Conservation (phyloP, 2,888 invertebrate genomes). For the Colletes collaris region DNA sequence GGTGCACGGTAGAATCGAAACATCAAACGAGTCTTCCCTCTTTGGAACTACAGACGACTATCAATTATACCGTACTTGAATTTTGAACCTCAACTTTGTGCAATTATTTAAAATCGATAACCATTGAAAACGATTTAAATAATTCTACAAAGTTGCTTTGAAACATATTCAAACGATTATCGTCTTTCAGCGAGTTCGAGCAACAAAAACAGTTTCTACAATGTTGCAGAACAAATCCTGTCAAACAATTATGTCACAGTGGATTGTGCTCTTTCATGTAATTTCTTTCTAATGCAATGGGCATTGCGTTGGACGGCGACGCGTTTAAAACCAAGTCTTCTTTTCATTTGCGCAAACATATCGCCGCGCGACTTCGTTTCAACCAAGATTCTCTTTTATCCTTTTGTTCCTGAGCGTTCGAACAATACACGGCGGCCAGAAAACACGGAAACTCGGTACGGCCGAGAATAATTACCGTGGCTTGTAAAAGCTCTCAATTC, state of each 20-base stretch:
- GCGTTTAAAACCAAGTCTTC: conserved; percentile 9
- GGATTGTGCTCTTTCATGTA: background rate
- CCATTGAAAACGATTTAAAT: no score
- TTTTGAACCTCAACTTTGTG: no score
- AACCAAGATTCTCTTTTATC: conserved; percentile 24
- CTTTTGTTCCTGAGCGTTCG: conserved; percentile 28
- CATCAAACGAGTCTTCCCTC: no score
- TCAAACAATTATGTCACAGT: conserved; percentile 1
- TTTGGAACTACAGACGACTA: no score
- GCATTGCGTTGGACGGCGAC: background rate
- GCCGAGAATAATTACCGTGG: conserved; percentile 43
- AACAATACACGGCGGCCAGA: conserved; percentile 25
- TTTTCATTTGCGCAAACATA: conserved; percentile 8
- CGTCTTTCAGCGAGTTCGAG: no score
- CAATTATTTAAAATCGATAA: no score
- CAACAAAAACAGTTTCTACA: no score
- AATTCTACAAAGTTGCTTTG: no score
- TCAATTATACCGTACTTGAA: no score
- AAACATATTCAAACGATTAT: no score
- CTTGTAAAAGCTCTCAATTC: conserved; percentile 32
- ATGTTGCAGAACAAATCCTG: background rate
- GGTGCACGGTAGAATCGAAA: no score
- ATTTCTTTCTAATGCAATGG: background rate
- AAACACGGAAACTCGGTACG: conserved; percentile 24
- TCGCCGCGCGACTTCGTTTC: background rate